These are phyloP conservation scores for Anadara kagoshimensis DNA, from an alignment of 1,140 invertebrate species.

Conservation along the genomic window DNA sequence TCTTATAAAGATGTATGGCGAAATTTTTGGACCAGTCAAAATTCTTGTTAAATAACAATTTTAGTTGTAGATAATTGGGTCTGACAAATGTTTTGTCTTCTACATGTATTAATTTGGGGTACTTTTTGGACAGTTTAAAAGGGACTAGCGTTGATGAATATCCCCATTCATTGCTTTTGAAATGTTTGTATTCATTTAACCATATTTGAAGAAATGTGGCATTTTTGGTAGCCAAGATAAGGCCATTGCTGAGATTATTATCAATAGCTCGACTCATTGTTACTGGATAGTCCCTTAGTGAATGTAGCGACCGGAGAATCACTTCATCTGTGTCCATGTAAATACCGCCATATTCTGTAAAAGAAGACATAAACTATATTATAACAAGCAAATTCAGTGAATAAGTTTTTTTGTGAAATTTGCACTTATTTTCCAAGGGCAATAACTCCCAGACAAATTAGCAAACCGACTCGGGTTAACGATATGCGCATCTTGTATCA, in stretches of 20 bases:
- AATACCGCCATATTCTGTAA: slow-evolving; percentile 49
- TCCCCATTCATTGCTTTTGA: slow-evolving; percentile 14
- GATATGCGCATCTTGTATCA: too few relatives aligned
- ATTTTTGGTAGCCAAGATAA: slow-evolving; percentile 37
- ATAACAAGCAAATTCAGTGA: too few relatives aligned
- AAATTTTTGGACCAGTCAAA: slow-evolving; percentile 45
- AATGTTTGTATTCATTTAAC: slow-evolving; percentile 29
- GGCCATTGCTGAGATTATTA: slow-evolving; percentile 40
- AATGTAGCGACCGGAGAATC: slow-evolving; percentile 40
- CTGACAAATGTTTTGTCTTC: slow-evolving; percentile 40
- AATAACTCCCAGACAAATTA: too few relatives aligned
- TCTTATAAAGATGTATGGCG: slow-evolving; percentile 36
- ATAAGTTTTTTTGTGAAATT: background rate
- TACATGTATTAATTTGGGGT: slow-evolving; percentile 37
- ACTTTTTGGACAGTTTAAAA: slow-evolving; percentile 22
- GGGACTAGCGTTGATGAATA: slow-evolving; percentile 29
- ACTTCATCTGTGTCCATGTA: slow-evolving; percentile 55
- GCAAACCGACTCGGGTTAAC: too few relatives aligned
- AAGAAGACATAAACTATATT: slow-evolving; percentile 1
- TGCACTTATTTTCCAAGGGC: too few relatives aligned
- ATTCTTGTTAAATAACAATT: slow-evolving; percentile 28
- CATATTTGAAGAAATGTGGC: slow-evolving; percentile 34
- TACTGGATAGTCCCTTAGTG: slow-evolving; percentile 31
- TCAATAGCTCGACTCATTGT: slow-evolving; percentile 38
- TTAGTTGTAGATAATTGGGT: slow-evolving; percentile 41